Percentiles rank a stretch among this genome's conserved stretches.
Evolutionary conservation across 2,888 invertebrate species (phyloP).

Genomic region (Agriopis leucophaearia): DNA sequence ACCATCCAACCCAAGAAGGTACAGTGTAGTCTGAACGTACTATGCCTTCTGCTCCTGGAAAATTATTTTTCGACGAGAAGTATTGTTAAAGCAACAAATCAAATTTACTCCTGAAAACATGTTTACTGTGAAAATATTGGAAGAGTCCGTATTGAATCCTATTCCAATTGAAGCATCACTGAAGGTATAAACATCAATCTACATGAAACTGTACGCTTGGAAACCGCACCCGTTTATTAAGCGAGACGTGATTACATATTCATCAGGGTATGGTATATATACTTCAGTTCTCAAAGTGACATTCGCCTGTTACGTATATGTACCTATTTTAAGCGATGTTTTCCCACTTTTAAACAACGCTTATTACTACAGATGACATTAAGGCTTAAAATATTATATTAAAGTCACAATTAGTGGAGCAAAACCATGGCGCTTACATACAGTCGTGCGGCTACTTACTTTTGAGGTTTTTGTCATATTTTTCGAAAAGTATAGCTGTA

Average conservation of each 20-base stretch:
- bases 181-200: constrained; percentile 51
- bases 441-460: no score
- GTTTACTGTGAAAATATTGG: constrained; percentile 37
- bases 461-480: no score
- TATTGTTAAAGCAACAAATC: constrained; percentile 34
- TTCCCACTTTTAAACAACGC: no score
- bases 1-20: constrained; percentile 23
- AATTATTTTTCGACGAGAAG: constrained; percentile 40
- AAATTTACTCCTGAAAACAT: constrained; percentile 32
- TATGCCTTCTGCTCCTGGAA: constrained; percentile 35
- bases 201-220: constrained; percentile 55
- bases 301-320: no score
- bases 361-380: no score
- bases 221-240: constrained; percentile 51
- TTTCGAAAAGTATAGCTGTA: no score
- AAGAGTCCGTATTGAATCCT: constrained; percentile 25
- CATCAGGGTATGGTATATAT: constrained; percentile 52
- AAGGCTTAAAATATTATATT: no score
- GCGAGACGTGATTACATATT: constrained; percentile 65
- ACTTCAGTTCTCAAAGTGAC: constrained; percentile 43
- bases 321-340: no score
- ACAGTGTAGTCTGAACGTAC: background rate
- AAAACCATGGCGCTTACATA: no score
- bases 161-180: constrained; percentile 28
- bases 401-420: no score